Base-by-base conservation (phyloP, 2,113 vertebrate genomes). In the Albula glossodonta region DNA sequence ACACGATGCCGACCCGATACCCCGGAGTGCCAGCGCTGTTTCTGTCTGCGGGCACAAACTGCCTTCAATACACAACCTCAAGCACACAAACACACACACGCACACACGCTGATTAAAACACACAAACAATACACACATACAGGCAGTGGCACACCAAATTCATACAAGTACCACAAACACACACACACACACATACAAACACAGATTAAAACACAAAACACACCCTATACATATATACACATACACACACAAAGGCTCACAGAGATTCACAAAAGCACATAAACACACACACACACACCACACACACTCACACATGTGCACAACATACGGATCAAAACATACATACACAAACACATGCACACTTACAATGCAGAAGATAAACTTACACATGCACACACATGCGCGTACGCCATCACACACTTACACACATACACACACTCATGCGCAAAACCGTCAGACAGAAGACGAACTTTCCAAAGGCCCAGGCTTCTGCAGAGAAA, bases 221-320 rank as follows among this genome's bases (percentile, higher is more conserved):
- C 31, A 41, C 31, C 31, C 31, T 41, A 41, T 41, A 41, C 31
- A 66, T 19, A 22, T 19, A 22, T 19, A 63, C 60, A 63, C 22
- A 8, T 19, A 22, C 60, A 63, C 15, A 22, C 0, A 56, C 53
- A 9, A 12, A 12, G 53, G 53, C 12, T 6, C 60, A 63, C 86
- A 89, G 77, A 60, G 51, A 88, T 63, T 53, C 66, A 48, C 50
- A 77, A 41, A 0, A 41, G 53, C 60, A 63, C 86, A 89, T 80
- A 60, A 48, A 88, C 78, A 66, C 66, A 48, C 50, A 77, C 70
- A 48, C 19, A 78, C 41, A 77, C n/a, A 53, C 51, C 66, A 78
- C 66, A 83, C 82, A 63, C 25, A 63, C 82, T 48, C 56, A 1
- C 9, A 56, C 51, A 41, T 41, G 31, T 41, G 31, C 31, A 41